These are phyloP conservation scores for Drosophila ustulata DNA, from an alignment of 2,888 invertebrate genomes.

Conservation along the genomic window DNA sequence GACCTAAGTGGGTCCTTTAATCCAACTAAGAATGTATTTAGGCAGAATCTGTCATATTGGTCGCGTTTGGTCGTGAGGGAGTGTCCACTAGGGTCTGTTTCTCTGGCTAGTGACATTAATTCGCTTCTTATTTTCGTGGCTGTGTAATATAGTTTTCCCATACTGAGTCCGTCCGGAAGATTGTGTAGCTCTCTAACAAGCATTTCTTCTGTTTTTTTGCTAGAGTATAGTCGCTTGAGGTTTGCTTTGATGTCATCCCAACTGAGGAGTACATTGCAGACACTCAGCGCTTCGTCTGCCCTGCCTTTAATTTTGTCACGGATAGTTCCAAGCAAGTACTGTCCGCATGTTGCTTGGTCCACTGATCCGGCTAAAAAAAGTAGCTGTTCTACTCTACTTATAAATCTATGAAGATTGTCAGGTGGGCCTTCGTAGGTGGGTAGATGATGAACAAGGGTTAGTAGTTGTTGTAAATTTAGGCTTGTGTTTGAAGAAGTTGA, in stretches of 20 bases:
- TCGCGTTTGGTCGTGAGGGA: too few relatives aligned
- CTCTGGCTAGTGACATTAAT: too few relatives aligned
- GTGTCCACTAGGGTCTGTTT: too few relatives aligned
- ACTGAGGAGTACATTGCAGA: not conserved
- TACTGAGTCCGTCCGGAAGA: constrained; percentile 9
- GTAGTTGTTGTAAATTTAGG: constrained; percentile 21
- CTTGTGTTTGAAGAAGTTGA: constrained; percentile 12
- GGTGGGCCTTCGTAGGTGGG: constrained; percentile 25
- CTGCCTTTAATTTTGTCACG: constrained; percentile 15
- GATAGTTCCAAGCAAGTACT: constrained; percentile 13
- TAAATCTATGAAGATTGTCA: constrained; percentile 10
- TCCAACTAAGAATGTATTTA: too few relatives aligned
- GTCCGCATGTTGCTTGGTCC: constrained; percentile 6
- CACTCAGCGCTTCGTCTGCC: constrained; percentile 19
- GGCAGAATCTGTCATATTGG: too few relatives aligned
- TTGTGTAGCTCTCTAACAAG: constrained; percentile 11
- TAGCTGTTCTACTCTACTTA: too few relatives aligned
- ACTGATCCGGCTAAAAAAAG: too few relatives aligned
- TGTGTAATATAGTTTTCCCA: constrained; percentile 9
- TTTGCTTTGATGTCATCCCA: constrained; percentile 10
- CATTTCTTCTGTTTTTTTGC: constrained; percentile 12
- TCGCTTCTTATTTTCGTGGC: too few relatives aligned
- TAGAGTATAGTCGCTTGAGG: constrained; percentile 10
- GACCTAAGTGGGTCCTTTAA: too few relatives aligned
- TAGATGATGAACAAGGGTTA: constrained; percentile 22